Evolutionary conservation across 2,888 invertebrate genomes (phyloP), one percentile per base, ranked within the genome.

Genomic region (Harpalus rufipes): DNA sequence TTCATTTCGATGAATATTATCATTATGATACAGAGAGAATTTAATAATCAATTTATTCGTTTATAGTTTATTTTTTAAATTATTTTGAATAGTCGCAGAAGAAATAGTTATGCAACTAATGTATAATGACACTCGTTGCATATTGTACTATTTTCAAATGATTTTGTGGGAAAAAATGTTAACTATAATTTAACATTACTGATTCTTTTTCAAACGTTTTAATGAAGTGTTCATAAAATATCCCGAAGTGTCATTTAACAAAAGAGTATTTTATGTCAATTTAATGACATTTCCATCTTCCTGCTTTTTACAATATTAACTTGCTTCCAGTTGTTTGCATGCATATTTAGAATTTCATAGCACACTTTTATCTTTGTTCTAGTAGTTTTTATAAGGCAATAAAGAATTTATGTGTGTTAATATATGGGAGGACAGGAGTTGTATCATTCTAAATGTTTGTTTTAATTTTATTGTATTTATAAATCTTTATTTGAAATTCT

Each of bases 301-400:
- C 68, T 68, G 41, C n/a, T 68, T 10, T 68, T 68, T 44, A 44
- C 72, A n/a, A 74, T 44, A 41, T 44, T 44, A 74, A 74, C 51
- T 74, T 74, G 72, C 41, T 68, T 14, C 32, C 4, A 18, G 39
- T 74, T 74, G 41, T 18, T 18, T 18, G 18, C 51, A 21, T 81
- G 65, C 81, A 81, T 81, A 81, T 81, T 81, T 65, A 63, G 65
- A 44, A 81, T 81, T 81, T 81, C 81, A 65, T 81, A 18, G 61
- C 63, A 16, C 32, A 81, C 16, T 8, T 81, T 65, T 44, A 44
- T 74, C 8, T 74, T 44, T 74, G 16, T 74, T 44, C 18, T 12
- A 44, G 72, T 74, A 44, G 18, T 79, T 79, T 79, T 61, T 79
- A 79, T 59, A 79, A 61, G 61, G 39, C 41, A 39, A 79, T 79